Conservation (phyloP, 1,140 invertebrate genomes). For the Triops cancriformis region DNA sequence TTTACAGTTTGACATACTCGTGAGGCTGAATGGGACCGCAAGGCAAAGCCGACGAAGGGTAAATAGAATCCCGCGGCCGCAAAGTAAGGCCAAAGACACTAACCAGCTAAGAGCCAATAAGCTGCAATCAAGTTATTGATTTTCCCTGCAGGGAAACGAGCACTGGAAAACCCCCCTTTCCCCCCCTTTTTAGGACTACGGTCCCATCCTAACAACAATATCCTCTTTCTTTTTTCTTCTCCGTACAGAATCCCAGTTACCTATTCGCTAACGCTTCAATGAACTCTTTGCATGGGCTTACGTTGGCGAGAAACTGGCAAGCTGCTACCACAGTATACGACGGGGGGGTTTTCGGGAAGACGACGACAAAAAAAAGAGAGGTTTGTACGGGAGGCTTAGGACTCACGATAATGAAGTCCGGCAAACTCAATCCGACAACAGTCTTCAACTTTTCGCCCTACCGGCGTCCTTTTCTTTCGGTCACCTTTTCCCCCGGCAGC, state of each 20-base stretch:
- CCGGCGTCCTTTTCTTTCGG: neutral
- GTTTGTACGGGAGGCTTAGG: neutral
- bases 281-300: neutral
- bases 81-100: neutral
- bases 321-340: neutral
- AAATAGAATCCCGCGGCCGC: neutral
- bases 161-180: neutral
- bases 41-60: neutral
- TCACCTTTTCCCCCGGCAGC: neutral
- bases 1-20: neutral
- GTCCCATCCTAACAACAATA: neutral
- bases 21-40: neutral
- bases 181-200: neutral
- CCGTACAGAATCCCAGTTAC: neutral
- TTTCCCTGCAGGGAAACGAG: neutral
- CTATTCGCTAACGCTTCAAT: neutral
- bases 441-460: neutral
- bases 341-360: neutral
- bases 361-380: too few relatives aligned
- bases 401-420: neutral
- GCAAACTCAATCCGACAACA: neutral
- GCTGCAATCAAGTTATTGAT: constrained; percentile 14
- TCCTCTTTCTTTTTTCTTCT: neutral
- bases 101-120: constrained; percentile 8
- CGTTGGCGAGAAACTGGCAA: constrained; percentile 9